Percentiles rank a stretch among this genome's conserved stretches.
These are phyloP conservation scores for Oxytorus armatus DNA, from an alignment of 2,888 invertebrate species.

Conservation along the genomic window DNA sequence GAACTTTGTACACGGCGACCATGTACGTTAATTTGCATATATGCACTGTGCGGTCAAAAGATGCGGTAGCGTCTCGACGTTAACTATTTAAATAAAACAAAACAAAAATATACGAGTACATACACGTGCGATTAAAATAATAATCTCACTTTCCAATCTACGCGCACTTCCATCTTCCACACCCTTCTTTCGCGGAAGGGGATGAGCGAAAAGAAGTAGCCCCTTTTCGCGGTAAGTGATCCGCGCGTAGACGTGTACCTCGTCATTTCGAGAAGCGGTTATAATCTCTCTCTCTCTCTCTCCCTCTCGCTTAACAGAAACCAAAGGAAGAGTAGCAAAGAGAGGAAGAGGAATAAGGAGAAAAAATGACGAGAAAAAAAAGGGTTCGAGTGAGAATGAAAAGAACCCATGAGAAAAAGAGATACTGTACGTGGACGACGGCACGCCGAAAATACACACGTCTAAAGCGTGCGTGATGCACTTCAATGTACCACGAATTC, in stretches of 20 bases:
- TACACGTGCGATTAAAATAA: slow-evolving; percentile 17
- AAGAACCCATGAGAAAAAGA: slow-evolving; percentile 39
- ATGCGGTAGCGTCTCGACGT: not conserved
- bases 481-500: slow-evolving; percentile 47
- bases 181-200: not conserved
- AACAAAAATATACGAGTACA: not conserved
- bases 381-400: slow-evolving; percentile 3
- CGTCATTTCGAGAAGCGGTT: slow-evolving; percentile 67
- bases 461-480: slow-evolving; percentile 69
- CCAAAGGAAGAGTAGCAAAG: slow-evolving; percentile 30
- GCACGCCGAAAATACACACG: slow-evolving; percentile 70
- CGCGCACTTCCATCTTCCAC: slow-evolving; percentile 12
- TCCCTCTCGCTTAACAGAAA: slow-evolving; percentile 15
- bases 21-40: not conserved
- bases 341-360: slow-evolving; percentile 19
- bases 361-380: slow-evolving; percentile 24
- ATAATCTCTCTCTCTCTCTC: slow-evolving; percentile 43
- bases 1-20: slow-evolving; percentile 8
- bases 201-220: slow-evolving; percentile 45
- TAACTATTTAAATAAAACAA: not conserved
- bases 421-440: slow-evolving; percentile 41
- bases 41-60: not conserved
- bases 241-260: slow-evolving; percentile 63
- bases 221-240: slow-evolving; percentile 64
- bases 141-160: slow-evolving; percentile 16